Percentiles rank a stretch among this genome's conserved stretches.
Evolutionary conservation across 2,113 vertebrate species (phyloP).

Genomic region (Clarias magur): DNA sequence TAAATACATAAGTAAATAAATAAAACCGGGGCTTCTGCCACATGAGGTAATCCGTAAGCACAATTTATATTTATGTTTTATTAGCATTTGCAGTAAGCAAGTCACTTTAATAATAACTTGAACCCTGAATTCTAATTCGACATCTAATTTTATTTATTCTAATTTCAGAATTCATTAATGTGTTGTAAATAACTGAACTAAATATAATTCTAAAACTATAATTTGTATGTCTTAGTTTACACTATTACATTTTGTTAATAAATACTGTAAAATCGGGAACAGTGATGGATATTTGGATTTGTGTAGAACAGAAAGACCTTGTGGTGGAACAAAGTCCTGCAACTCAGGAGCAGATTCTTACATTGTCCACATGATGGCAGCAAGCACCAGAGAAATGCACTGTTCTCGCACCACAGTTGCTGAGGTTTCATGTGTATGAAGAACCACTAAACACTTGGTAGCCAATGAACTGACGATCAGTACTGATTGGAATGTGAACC

Average conservation of each 20-base stretch:
- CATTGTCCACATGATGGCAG: constrained; percentile 60
- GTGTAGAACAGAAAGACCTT: constrained; percentile 18
- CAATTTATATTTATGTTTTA: not conserved
- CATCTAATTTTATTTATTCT: not conserved
- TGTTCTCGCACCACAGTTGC: not conserved
- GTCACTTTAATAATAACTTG: too few species aligned
- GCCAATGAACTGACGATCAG: not conserved
- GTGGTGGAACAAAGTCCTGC: not conserved
- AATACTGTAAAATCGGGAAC: not conserved
- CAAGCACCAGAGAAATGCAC: constrained; percentile 47
- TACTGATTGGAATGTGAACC: not conserved
- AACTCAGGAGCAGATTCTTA: not conserved
- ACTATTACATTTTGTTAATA: not conserved
- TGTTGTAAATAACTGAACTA: not conserved
- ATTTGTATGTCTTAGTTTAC: not conserved
- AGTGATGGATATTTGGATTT: not conserved
- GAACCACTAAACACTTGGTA: not conserved
- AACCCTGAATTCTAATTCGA: too few species aligned
- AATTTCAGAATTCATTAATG: not conserved
- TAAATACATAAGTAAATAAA: too few species aligned
- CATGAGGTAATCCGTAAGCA: not conserved
- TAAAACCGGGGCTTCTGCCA: not conserved
- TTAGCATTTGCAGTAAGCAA: not conserved
- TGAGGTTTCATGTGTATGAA: not conserved
- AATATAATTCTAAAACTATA: not conserved